Percentiles rank a stretch among this genome's conserved stretches.
Evolutionary conservation across 2,113 vertebrate species (phyloP).

Genomic region (Haemorhous mexicanus): DNA sequence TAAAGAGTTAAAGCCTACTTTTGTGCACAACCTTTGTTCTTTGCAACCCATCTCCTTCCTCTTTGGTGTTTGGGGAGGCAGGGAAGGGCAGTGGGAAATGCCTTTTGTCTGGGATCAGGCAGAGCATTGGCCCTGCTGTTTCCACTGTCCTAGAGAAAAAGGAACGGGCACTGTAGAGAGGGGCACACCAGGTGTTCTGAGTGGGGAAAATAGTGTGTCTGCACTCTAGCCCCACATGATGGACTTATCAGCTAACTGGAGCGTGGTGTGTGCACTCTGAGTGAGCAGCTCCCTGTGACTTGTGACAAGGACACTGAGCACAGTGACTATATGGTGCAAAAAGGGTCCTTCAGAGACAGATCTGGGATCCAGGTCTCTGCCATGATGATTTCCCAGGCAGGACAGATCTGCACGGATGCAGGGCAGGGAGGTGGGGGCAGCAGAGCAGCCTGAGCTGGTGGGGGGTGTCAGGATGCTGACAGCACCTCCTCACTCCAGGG

Average conservation of each 20-base stretch:
- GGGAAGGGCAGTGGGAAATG: too few relatives aligned
- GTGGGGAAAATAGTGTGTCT: not conserved
- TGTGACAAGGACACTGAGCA: not conserved
- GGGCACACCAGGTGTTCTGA: not conserved
- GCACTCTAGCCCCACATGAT: rapidly evolving
- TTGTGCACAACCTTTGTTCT: not conserved
- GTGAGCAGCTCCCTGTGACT: not conserved
- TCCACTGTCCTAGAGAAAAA: not conserved
- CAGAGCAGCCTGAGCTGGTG: not conserved
- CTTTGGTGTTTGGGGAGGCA: not conserved
- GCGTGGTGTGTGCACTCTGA: not conserved
- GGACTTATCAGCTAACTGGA: not conserved
- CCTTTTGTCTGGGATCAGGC: not conserved
- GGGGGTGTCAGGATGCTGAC: not conserved
- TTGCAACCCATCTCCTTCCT: not conserved
- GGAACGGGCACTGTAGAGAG: not conserved
- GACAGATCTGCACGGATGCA: not conserved
- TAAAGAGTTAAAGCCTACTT: not conserved
- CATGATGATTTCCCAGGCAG: not conserved
- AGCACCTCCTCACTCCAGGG: not conserved
- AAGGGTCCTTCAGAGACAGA: not conserved
- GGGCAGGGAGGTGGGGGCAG: rapidly evolving
- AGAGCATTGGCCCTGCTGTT: not conserved
- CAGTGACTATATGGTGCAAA: not conserved
- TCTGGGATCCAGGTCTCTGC: not conserved